A percentile compares a stretch with the other conserved stretches of the same genome.
These are phyloP conservation scores for Garra rufa DNA, from an alignment of 2,113 vertebrate genomes.

Conservation along the genomic window DNA sequence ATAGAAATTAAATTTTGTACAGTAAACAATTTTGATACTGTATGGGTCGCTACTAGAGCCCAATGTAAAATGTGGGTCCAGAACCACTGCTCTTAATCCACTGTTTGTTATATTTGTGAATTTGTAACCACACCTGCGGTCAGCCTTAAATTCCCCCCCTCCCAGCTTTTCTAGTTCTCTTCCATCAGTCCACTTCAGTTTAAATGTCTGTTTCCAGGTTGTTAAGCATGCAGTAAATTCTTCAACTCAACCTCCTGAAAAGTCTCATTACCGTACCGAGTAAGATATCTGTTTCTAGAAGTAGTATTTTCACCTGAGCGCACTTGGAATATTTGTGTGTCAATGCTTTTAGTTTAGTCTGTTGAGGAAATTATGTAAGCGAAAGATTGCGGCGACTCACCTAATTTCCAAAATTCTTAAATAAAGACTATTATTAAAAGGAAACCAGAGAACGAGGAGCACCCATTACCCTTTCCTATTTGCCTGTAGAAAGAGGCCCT, in stretches of 20 bases:
- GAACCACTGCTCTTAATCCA: slow-evolving; percentile 25
- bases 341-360: not conserved
- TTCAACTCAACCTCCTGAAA: not conserved
- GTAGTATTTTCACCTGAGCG: not conserved
- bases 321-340: not conserved
- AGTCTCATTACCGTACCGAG: not conserved
- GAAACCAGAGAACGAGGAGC: not conserved
- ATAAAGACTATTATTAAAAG: slow-evolving; percentile 12
- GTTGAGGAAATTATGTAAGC: not conserved
- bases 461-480: slow-evolving; percentile 26
- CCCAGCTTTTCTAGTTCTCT: not conserved
- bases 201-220: slow-evolving; percentile 23
- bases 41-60: not conserved
- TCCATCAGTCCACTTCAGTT: slow-evolving; percentile 5
- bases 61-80: not conserved
- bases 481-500: slow-evolving; percentile 2
- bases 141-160: not conserved
- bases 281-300: not conserved
- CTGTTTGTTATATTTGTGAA: slow-evolving; percentile 26
- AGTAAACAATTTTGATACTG: slow-evolving; percentile 10
- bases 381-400: not conserved
- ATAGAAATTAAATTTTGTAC: slow-evolving; percentile 1
- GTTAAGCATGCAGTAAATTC: not conserved
- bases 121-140: slow-evolving; percentile 30
- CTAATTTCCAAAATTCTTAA: not conserved